These are phyloP conservation scores for Anodontia alba DNA, from an alignment of 2,888 invertebrate species.

Conservation along the genomic window DNA sequence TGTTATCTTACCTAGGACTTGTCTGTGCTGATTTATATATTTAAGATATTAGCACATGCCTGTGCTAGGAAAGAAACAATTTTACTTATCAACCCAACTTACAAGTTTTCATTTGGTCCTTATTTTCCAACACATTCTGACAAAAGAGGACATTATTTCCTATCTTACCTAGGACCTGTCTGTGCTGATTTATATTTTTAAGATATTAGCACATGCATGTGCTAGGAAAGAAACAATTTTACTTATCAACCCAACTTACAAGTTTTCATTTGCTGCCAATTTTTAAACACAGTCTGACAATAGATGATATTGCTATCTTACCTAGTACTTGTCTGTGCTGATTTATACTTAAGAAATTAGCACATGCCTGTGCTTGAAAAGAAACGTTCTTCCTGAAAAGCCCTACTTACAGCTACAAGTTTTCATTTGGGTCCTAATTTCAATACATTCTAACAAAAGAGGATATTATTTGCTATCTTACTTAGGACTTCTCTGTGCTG, in stretches of 20 bases:
- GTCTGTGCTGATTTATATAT: not conserved
- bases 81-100: too few species aligned
- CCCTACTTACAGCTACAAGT: not conserved
- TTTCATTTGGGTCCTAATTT: too few species aligned
- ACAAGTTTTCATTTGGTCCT: too few species aligned
- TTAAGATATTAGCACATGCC: not conserved
- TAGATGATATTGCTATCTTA: slow-evolving; percentile 23
- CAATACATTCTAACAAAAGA: too few species aligned
- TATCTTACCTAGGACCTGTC: slow-evolving; percentile 29
- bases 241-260: too few species aligned
- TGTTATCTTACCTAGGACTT: not conserved
- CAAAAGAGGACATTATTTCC: too few species aligned
- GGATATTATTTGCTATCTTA: not conserved
- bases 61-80: not conserved
- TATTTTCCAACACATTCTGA: too few species aligned
- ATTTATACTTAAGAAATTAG: not conserved
- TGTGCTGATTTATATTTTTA: slow-evolving; percentile 31
- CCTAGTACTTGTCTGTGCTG: slow-evolving; percentile 35
- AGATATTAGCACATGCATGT: slow-evolving; percentile 47
- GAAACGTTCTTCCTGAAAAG: too few species aligned
- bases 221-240: slow-evolving; percentile 40
- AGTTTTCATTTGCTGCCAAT: too few species aligned
- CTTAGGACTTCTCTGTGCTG: not conserved
- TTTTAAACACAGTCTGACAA: too few species aligned
- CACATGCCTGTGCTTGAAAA: slow-evolving; percentile 5